Evolutionary conservation across 2,888 invertebrate genomes (phyloP), one percentile per base, ranked within the genome.

Genomic region (Ennomos quercinarius): DNA sequence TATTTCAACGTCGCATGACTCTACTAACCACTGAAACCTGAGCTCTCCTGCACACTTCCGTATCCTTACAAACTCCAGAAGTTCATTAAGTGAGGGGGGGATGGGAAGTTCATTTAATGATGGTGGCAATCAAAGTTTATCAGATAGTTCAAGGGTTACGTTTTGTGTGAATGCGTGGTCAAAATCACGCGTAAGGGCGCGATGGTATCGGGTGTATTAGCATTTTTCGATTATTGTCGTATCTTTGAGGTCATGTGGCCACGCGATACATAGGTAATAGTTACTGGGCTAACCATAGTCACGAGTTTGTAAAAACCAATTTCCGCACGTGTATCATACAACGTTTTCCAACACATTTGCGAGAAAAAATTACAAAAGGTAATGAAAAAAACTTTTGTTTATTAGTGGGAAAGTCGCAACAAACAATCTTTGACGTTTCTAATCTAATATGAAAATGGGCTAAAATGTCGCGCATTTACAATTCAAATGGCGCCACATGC

Each of bases 141-240:
- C 90, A 83, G 90, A 88, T 90, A 87, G 84, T 78, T 86, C 82
- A 86, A 88, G 89, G 89, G 89, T 90, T 89, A 89, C 85, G 83
- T 87, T 89, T 84, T 83, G 80, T 78, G 77, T 77, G 78, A 77
- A 88, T 85, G 90, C 91, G 88, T 90, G 89, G 90, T 84, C 83
- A 77, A 82, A 80, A 82, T 83, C 85, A 89, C 89, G 89, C 89
- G 89, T 86, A 80, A 77, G 75, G 76, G 62, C 47, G 56, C 68
- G 90, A 91, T 90, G 77, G n/a, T 66, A 91, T 90, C 89, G 67
- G 54, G 52, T 75, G 79, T 84, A 90, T 90, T 91, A 89, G 87
- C 90, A 91, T 89, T 87, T 89, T 84, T 86, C 83, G 81, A 79
- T 84, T 37, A 10, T 12, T 43, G 13, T 37, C 83, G 72, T 85